Conservation (phyloP, 2,113 vertebrate genomes). For the Actenoides lindsayi region DNA sequence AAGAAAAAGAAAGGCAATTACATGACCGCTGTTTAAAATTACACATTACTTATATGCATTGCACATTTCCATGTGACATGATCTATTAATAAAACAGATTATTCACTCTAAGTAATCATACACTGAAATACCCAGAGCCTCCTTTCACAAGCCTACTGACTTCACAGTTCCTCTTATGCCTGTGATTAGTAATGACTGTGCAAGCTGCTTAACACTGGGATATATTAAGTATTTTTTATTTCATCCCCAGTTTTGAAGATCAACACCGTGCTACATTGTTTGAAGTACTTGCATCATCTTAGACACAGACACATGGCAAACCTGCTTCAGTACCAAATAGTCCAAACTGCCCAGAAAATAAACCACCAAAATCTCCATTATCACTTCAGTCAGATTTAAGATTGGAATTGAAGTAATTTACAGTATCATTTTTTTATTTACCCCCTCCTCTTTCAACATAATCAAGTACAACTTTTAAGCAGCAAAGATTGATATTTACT, state of each 20-base stretch:
- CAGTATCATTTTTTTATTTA: not conserved
- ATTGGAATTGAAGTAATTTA: not conserved
- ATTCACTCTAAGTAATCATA: conserved; percentile 1
- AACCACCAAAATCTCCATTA: not conserved
- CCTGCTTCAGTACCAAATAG: not conserved
- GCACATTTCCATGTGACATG: not conserved
- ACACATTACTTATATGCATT: not conserved
- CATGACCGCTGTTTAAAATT: not conserved
- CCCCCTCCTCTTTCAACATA: not conserved
- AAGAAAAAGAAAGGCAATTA: not conserved
- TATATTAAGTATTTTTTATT: not conserved
- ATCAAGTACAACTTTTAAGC: not conserved
- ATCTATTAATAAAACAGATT: conserved; percentile 43
- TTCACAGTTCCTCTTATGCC: conserved; percentile 13
- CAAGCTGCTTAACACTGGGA: not conserved
- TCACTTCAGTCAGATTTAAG: not conserved
- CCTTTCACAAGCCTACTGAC: not conserved
- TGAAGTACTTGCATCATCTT: not conserved
- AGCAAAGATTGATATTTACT: not conserved
- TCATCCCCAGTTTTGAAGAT: not conserved
- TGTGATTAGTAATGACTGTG: not conserved
- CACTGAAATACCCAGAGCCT: not conserved
- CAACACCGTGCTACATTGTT: not conserved
- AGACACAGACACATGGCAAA: not conserved
- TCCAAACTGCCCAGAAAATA: not conserved